phyloP scores from a whole-genome alignment of 1,140 invertebrate genomes.

The Megalopta genalis region DNA sequence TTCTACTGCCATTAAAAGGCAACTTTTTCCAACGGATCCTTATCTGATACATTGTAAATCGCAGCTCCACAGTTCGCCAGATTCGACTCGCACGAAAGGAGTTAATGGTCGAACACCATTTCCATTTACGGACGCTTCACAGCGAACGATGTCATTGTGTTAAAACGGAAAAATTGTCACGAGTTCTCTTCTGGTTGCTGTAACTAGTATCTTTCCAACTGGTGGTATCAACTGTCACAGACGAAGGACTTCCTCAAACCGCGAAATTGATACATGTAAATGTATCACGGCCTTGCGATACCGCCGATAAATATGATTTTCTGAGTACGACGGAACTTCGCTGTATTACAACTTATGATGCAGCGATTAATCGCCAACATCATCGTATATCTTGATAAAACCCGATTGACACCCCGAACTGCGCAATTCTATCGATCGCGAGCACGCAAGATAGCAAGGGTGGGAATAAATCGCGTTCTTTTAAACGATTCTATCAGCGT shows the following conservation, averaged over 20 bases:
- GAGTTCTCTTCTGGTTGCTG: neutral
- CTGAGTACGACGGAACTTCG: too few species aligned
- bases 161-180: neutral
- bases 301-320: neutral
- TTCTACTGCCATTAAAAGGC: too few species aligned
- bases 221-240: neutral
- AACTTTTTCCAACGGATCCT: too few species aligned
- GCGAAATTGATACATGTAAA: neutral
- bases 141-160: neutral
- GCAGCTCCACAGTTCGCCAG: too few species aligned
- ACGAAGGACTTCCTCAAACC: constrained; percentile 6
- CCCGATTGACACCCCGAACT: neutral
- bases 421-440: neutral
- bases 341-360: neutral
- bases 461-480: neutral
- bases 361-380: neutral
- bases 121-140: too few species aligned
- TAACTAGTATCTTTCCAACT: neutral
- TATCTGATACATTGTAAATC: too few species aligned
- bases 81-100: too few species aligned
- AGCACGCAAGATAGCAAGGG: neutral
- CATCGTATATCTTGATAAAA: neutral
- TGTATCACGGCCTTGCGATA: neutral
- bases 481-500: constrained; percentile 1
- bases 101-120: too few species aligned